A percentile compares a stretch with the other conserved stretches of the same genome.
These are phyloP conservation scores for Drosophila pachea DNA, from an alignment of 1,140 invertebrate species.

Conservation along the genomic window DNA sequence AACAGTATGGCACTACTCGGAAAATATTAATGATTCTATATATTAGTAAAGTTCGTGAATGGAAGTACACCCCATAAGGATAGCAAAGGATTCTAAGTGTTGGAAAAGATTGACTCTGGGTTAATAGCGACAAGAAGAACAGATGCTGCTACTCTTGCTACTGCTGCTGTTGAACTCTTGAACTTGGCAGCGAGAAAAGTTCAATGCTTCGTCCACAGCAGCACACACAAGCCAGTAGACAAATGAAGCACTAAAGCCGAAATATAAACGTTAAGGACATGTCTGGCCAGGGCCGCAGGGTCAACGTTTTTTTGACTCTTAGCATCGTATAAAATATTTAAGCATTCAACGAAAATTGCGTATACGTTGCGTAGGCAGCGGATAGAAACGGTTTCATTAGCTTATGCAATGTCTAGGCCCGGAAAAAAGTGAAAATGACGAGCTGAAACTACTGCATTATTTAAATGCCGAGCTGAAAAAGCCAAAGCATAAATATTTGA, in stretches of 20 bases:
- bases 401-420: slow-evolving; percentile 33
- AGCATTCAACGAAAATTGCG: slow-evolving; percentile 48
- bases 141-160: slow-evolving; percentile 20
- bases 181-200: slow-evolving; percentile 61
- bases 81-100: background rate
- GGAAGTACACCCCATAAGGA: background rate
- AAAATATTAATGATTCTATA: no score
- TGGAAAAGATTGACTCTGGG: slow-evolving; percentile 36
- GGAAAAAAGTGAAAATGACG: slow-evolving; percentile 45
- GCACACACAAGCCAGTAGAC: slow-evolving; percentile 18
- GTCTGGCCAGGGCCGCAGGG: slow-evolving; percentile 40
- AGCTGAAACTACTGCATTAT: slow-evolving; percentile 39
- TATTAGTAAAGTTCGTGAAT: background rate
- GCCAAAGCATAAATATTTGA: slow-evolving; percentile 57
- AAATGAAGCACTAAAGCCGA: background rate
- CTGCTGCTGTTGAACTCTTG: slow-evolving; percentile 61
- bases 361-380: slow-evolving; percentile 49
- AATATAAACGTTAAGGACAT: slow-evolving; percentile 9
- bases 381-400: slow-evolving; percentile 15
- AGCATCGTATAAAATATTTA: slow-evolving; percentile 54
- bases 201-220: slow-evolving; percentile 53
- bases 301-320: slow-evolving; percentile 36
- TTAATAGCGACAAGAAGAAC: slow-evolving; percentile 52
- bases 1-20: no score
- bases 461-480: slow-evolving; percentile 30